These are phyloP conservation scores for Amiota communis DNA, from an alignment of 2,888 invertebrate species.

Conservation along the genomic window DNA sequence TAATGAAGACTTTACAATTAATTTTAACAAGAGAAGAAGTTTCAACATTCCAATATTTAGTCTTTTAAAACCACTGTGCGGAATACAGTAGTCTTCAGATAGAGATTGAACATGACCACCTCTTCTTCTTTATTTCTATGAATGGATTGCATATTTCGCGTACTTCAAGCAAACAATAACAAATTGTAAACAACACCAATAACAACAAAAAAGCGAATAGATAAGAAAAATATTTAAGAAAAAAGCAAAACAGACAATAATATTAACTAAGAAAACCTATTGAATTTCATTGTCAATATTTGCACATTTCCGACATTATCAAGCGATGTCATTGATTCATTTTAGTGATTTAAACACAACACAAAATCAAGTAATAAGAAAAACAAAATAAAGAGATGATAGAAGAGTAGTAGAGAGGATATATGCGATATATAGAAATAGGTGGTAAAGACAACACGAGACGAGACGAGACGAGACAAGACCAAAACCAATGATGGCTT, in stretches of 20 bases:
- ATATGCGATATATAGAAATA: no score
- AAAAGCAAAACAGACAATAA: neutral
- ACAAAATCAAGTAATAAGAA: neutral
- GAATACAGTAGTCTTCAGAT: no score
- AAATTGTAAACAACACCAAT: neutral
- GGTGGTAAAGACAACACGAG: neutral
- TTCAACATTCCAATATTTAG: no score
- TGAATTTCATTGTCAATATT: constrained; percentile 29
- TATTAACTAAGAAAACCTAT: constrained; percentile 22
- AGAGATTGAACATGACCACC: no score
- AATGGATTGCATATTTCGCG: no score
- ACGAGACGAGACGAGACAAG: neutral
- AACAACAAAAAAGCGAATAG: neutral
- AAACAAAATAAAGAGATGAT: neutral
- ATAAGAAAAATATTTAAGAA: neutral
- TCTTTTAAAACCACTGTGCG: no score
- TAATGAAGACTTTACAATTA: no score
- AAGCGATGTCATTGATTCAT: constrained; percentile 17
- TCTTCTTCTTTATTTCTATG: no score
- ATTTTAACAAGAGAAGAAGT: no score
- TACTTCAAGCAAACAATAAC: no score
- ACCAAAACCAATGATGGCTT: neutral
- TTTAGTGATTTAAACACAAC: constrained; percentile 11
- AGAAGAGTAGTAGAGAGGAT: neutral
- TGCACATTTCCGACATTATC: constrained; percentile 7